Percentiles rank a stretch among this genome's conserved stretches.
Evolutionary conservation across 2,113 vertebrate genomes (phyloP).

Genomic region (Steatornis caripensis): DNA sequence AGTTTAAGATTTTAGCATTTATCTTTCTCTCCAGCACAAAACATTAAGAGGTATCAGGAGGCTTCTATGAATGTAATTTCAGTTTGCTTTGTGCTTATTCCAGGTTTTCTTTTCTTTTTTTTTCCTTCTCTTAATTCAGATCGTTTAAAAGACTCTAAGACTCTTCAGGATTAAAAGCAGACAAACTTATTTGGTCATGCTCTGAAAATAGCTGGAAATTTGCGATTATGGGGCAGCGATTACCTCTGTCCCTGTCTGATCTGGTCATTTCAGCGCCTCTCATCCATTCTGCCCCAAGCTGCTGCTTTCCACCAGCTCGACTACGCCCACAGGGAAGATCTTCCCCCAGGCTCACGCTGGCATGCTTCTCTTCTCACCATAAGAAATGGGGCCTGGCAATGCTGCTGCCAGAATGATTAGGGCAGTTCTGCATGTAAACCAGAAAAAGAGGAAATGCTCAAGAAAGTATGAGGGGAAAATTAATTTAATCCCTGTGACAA

Average conservation of each 20-base stretch:
- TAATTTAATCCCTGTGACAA: neutral
- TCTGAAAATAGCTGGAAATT: neutral
- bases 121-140: neutral
- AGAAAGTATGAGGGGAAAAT: neutral
- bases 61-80: neutral
- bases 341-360: neutral
- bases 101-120: neutral
- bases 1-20: neutral
- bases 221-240: neutral
- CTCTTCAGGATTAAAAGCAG: neutral
- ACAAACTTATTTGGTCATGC: neutral
- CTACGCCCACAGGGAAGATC: rapidly evolving
- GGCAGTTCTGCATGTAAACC: neutral
- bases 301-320: neutral
- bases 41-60: neutral
- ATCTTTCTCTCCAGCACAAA: neutral
- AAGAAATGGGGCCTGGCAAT: neutral
- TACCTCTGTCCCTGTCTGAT: neutral
- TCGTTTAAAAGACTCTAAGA: neutral
- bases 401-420: neutral
- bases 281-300: neutral
- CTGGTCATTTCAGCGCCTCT: neutral
- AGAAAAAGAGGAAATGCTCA: neutral
- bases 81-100: neutral
- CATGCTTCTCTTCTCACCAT: neutral